Conservation (phyloP, 2,888 invertebrate species). For the Augiades crinisus region DNA sequence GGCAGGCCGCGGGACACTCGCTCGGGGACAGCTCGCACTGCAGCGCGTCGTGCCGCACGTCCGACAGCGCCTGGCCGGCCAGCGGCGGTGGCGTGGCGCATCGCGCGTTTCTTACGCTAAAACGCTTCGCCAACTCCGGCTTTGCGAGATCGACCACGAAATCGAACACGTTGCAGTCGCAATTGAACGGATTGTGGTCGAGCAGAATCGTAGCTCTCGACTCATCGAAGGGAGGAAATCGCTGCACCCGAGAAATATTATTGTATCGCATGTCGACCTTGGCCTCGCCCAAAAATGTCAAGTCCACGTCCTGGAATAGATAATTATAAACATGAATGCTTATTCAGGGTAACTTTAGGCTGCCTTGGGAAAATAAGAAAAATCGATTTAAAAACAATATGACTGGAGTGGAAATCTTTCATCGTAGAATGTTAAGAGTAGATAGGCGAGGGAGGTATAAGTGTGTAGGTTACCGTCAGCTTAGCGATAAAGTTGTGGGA, state of each 20-base stretch:
- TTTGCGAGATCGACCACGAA: neutral
- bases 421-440: too few relatives aligned
- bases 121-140: neutral
- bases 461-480: constrained; percentile 23
- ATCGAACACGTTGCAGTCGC: neutral
- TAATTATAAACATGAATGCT: too few relatives aligned
- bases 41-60: neutral
- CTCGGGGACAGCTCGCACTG: neutral
- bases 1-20: neutral
- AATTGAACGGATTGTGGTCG: neutral
- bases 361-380: too few relatives aligned
- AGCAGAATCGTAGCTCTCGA: neutral
- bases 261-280: constrained; percentile 42
- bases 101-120: neutral
- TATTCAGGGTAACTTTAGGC: too few relatives aligned
- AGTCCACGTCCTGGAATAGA: constrained; percentile 26
- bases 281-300: constrained; percentile 21
- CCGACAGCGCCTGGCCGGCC: neutral
- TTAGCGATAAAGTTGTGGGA: constrained; percentile 36
- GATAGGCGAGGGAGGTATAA: too few relatives aligned
- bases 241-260: too few relatives aligned
- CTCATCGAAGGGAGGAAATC: too few relatives aligned
- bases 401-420: neutral
- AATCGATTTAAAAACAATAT: too few relatives aligned
- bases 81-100: neutral